These are phyloP conservation scores for Adelphocoris suturalis DNA, from an alignment of 2,888 invertebrate species.

Conservation along the genomic window DNA sequence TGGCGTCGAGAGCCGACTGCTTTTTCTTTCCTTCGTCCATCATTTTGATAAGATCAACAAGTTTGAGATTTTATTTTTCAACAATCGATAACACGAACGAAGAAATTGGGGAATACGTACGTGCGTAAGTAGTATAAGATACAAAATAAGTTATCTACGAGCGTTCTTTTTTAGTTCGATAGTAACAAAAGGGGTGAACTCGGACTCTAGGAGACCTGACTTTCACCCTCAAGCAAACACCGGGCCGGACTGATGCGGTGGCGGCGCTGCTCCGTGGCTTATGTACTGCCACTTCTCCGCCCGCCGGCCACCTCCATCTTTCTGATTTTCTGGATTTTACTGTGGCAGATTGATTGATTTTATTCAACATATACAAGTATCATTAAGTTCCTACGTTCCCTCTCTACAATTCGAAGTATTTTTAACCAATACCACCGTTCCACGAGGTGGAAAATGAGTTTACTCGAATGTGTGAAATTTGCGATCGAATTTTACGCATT, in stretches of 20 bases:
- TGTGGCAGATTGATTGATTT: not conserved
- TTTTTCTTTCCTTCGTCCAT: constrained; percentile 59
- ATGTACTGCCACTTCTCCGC: constrained; percentile 63
- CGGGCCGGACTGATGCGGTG: constrained; percentile 59
- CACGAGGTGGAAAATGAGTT: no score
- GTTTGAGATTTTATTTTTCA: not conserved
- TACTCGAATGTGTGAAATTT: no score
- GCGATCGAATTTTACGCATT: no score
- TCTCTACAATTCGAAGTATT: no score
- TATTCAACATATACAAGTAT: no score
- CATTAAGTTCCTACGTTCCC: no score
- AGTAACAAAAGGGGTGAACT: constrained; percentile 56
- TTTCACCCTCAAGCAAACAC: constrained; percentile 53
- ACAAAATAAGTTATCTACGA: constrained; percentile 12
- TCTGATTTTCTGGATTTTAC: not conserved
- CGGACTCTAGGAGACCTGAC: constrained; percentile 56
- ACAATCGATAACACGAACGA: not conserved
- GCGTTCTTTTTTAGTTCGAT: constrained; percentile 12
- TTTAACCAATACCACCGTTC: no score
- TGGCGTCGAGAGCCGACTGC: constrained; percentile 59
- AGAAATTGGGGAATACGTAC: not conserved
- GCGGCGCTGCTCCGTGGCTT: constrained; percentile 10
- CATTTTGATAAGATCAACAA: not conserved
- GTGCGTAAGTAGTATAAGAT: not conserved
- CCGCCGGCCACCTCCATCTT: constrained; percentile 30